phyloP scores from a whole-genome alignment of 2,888 invertebrate species.

The Prosapia bicincta region DNA sequence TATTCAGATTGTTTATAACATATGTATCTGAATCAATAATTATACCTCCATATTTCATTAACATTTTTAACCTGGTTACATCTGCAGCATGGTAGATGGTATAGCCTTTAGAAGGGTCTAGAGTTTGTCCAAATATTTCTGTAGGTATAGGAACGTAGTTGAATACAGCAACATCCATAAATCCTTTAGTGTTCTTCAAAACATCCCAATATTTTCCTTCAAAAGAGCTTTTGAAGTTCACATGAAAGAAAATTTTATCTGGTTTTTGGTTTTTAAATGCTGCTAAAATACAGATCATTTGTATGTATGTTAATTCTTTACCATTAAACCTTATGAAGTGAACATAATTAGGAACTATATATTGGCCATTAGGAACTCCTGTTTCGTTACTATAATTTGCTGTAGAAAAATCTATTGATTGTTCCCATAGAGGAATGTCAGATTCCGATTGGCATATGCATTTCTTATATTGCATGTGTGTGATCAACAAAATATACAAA shows the following conservation, averaged over 20 bases:
- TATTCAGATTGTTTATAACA: conserved; percentile 3
- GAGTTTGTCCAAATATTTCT: conserved; percentile 25
- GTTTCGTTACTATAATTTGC: conserved; percentile 15
- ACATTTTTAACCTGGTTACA: conserved; percentile 15
- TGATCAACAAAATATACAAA: neutral
- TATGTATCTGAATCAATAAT: conserved; percentile 15
- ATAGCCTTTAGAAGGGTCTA: neutral
- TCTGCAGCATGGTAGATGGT: conserved; percentile 13
- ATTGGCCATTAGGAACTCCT: neutral
- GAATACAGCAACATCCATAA: conserved; percentile 24
- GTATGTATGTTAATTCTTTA: neutral
- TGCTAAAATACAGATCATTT: conserved; percentile 36
- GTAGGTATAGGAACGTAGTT: conserved; percentile 18
- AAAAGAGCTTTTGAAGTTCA: conserved; percentile 34
- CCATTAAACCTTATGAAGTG: conserved; percentile 16
- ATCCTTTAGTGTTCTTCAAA: conserved; percentile 30
- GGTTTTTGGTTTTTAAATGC: conserved; percentile 41
- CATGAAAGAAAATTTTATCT: conserved; percentile 41
- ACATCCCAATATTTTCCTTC: conserved; percentile 37
- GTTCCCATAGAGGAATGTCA: neutral
- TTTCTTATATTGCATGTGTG: neutral
- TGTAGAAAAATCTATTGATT: conserved; percentile 4
- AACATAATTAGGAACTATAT: conserved; percentile 17
- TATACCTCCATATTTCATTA: conserved; percentile 22
- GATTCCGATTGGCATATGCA: neutral